Base-by-base conservation (phyloP, 2,888 invertebrate genomes). In the Idaea dimidiata region DNA sequence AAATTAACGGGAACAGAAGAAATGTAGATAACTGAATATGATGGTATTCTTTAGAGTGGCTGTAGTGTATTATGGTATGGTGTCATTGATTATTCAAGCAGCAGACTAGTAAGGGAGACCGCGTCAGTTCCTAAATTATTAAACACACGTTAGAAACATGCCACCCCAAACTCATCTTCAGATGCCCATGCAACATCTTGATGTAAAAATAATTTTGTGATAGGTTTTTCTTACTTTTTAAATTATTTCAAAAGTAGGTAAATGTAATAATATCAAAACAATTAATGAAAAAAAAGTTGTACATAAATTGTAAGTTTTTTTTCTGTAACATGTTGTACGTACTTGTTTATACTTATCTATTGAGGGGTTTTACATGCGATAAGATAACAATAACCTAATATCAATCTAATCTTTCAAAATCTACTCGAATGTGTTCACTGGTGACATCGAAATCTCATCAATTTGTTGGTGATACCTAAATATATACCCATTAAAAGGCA, bases 71-170 rank as follows among this genome's bases (percentile, higher is more conserved):
- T 43, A 43, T 43, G 43, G 43, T 91, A 88, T 90, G 87, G 87
- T 87, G 85, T 82, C 84, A 89, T 91, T 80, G 83, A 91, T 91
- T 89, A 91, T 91, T 91, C 88, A 91, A 80, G 69, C 74, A 75
- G 68, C 81, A 76, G 83, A 80, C 81, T 79, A 81, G 82, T 73
- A 79, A 86, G 87, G 88, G 87, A 83, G 83, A 78, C 79, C 72
- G 78, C 77, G 76, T 81, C 80, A 77, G 71, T 84, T 82, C 77
- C 84, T 92, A 88, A 89, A 91, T 88, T 91, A 92, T 92, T 91
- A 92, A 92, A 90, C 86, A 85, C 80, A 77, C 86, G 86, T 90
- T 90, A 91, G 87, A 87, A 83, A 85, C 86, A 85, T 78, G 79
- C 85, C 81, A 82, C 86, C 86, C 88, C 81, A 80, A 83, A 83